Base-by-base conservation (phyloP, 2,797 vertebrate species). In the Cossypha polioptera region DNA sequence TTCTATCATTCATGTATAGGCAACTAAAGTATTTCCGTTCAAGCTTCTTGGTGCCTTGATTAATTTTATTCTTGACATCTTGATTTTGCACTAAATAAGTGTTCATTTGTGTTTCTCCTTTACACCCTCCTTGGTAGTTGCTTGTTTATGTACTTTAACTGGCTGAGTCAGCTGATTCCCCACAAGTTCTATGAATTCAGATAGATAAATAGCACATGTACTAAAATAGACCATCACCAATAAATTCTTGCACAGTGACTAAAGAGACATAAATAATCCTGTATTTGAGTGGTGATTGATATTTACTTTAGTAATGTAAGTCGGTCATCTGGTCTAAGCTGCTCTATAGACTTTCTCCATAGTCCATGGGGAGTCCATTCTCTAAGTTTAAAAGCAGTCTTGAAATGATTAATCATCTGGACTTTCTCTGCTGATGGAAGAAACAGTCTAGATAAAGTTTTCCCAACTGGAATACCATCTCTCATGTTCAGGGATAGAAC, bases 61-160 rank as follows among this genome's bases (percentile, higher is more conserved):
- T 92, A 92, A 90, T 96, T 95, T 90, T 75, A 62, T 84, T 88
- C 77, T 48, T 88, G 76, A 76, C 62, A n/a, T 88, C 90, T 90
- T 95, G 91, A 84, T 95, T 94, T 92, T 61, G 16, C 16, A 11
- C 42, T 91, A 80, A 91, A 92, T 68, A 90, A 81, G 15, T 51
- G 54, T 72, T 88, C 50, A 61, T 90, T 95, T 95, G 42, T 92
- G 42, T 92, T 96, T 95, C 73, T 66, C 11, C 54, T 94, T 91
- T 75, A 77, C 33, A 28, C 29, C 26, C 43, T 95, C 43, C 35
- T 75, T 84, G 65, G 29, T 80, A 75, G 81, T n/a, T 51, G 10
- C 54, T 93, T 26, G 9, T 80, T 92, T 92, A 89, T 88, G 53
- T 68, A 58, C 33, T 92, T 62, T 58, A 62, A 54, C 29, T 68